Evolutionary conservation across 2,888 invertebrate genomes (phyloP), one percentile per base, ranked within the genome.

Genomic region (Cancer borealis): DNA sequence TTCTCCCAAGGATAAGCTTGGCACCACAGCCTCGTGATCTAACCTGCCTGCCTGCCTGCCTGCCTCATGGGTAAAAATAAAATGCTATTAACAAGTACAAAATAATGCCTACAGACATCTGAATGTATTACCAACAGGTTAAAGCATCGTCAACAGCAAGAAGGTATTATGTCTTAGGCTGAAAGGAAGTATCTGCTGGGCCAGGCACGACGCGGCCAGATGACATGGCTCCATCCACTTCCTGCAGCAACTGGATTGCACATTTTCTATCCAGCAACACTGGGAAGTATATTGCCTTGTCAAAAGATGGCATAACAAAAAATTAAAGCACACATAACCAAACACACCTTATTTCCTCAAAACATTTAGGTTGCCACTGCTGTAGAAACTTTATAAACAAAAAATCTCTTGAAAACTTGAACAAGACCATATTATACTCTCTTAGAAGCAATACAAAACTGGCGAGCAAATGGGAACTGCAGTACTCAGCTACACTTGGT

Each of bases 401-500:
- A 93, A 66, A 93, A 90, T 39, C 26, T 90, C 60, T 90, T 49
- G 60, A 88, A 88, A 92, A 47, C 60, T 87, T 54, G 54, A 88
- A 92, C 49, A 91, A 91, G 60, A 91, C 60, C 47, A 91, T 91
- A 54, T 93, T 91, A 89, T 88, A 54, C 88, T 92, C 89, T 92
- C 89, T 92, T 92, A 90, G 39, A 94, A 91, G 92, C 87, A 90
- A 90, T 79, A 94, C 66, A 87, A 94, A 92, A 94, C 54, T 90
- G 90, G 91, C 89, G 89, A 92, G 92, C 90, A 94, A 88, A 91
- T 91, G 73, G 92, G 90, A 91, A 84, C 90, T 91, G 92, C 94
- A 94, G 79, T 92, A 94, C 91, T 92, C 88, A 90, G 92, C 94
- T 90, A 94, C 92, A 92, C 91, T 92, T 94, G 92, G 92, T 91